Evolutionary conservation across 2,888 invertebrate genomes (phyloP).

Genomic region (Drosophila maculinotata): DNA sequence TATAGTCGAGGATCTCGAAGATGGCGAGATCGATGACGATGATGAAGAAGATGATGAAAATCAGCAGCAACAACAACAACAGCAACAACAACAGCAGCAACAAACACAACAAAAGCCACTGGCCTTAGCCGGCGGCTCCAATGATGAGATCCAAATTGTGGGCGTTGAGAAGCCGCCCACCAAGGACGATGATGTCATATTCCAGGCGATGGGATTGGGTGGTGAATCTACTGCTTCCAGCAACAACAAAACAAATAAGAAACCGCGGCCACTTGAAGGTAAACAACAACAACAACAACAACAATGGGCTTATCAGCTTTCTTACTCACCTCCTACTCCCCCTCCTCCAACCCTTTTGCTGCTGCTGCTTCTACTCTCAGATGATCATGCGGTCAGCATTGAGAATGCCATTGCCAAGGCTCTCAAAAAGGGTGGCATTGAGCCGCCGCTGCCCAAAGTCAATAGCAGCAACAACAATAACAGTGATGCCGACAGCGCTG

Average conservation of each 20-base stretch:
- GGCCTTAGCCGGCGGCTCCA: constrained; percentile 7
- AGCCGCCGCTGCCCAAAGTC: constrained; percentile 81
- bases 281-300: constrained; percentile 67
- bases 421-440: constrained; percentile 89
- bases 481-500: constrained; percentile 84
- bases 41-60: constrained; percentile 84
- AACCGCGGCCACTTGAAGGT: constrained; percentile 86
- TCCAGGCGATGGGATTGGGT: too few species aligned
- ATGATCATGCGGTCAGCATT: constrained; percentile 92
- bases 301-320: background rate
- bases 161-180: constrained; percentile 31
- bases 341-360: constrained; percentile 1
- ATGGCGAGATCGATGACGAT: constrained; percentile 93
- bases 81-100: constrained; percentile 1
- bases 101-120: constrained; percentile 10
- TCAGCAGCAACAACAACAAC: constrained; percentile 8
- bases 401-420: constrained; percentile 92
- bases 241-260: constrained; percentile 78
- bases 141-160: constrained; percentile 53
- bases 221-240: too few species aligned
- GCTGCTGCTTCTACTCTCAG: constrained; percentile 76
- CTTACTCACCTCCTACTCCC: background rate
- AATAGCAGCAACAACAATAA: constrained; percentile 8
- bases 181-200: constrained; percentile 58
- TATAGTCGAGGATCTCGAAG: constrained; percentile 90